Conservation (phyloP, 53 echinoderm and acorn worm genomes). For the Hippasteria phrygiana region DNA sequence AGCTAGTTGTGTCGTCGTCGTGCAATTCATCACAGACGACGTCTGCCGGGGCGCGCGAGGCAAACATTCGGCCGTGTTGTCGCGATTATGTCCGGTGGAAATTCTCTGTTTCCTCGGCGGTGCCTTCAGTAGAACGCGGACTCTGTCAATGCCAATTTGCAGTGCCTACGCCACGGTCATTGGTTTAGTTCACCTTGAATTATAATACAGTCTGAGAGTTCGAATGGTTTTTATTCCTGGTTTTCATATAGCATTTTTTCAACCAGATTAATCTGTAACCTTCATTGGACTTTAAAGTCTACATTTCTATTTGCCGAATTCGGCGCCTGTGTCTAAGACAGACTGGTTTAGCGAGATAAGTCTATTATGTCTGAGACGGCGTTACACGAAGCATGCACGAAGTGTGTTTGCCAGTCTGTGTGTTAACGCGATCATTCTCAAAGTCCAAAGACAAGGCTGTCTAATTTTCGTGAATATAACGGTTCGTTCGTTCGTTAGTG, state of each 20-base stretch:
- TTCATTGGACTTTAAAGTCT: neutral
- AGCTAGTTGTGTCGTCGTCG: too few relatives aligned
- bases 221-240: neutral
- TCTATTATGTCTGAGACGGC: too few relatives aligned
- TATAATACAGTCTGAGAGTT: neutral
- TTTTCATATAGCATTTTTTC: conserved; percentile 3
- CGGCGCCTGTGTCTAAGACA: conserved; percentile 20
- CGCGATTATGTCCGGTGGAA: neutral
- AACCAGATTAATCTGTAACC: conserved; percentile 14
- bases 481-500: too few relatives aligned
- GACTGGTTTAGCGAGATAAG: too few relatives aligned
- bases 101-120: neutral
- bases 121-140: neutral
- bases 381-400: too few relatives aligned
- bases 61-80: neutral
- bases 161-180: neutral
- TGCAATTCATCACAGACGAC: neutral
- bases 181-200: conserved; percentile 8
- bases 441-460: too few relatives aligned
- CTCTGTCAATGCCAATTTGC: conserved; percentile 50
- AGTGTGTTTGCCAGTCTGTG: too few relatives aligned
- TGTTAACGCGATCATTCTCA: too few relatives aligned
- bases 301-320: conserved; percentile 9
- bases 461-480: too few relatives aligned
- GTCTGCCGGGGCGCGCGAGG: neutral